Conservation (phyloP, 2,113 vertebrate species). For the Notechis scutatus region DNA sequence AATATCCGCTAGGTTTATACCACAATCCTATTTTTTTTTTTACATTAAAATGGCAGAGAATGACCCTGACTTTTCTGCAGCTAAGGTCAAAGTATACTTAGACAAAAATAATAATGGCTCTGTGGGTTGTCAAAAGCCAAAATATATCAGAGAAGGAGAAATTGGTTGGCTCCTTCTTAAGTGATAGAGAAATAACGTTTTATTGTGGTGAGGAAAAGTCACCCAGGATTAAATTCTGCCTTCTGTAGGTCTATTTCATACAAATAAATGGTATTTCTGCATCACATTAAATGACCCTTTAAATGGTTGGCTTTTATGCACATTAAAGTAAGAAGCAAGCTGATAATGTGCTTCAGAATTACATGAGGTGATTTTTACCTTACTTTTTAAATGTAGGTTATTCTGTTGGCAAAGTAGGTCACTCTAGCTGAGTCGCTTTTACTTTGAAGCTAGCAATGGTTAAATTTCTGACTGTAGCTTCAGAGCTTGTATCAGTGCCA, state of each 20-base stretch:
- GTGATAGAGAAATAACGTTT: background rate
- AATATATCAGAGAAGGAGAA: background rate
- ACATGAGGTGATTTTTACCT: too few species aligned
- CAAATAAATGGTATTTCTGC: background rate
- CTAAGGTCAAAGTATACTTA: background rate
- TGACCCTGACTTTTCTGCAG: background rate
- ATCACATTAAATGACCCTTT: background rate
- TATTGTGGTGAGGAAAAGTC: background rate
- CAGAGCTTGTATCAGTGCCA: background rate
- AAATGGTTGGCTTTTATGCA: background rate
- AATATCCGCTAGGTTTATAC: background rate
- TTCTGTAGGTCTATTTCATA: background rate
- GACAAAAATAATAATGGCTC: background rate
- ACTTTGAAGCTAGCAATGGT: background rate
- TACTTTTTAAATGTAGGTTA: background rate
- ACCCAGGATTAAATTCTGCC: background rate
- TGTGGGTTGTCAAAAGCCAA: background rate
- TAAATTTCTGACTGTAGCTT: accelerated
- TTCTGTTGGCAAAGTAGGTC: background rate
- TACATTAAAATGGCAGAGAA: background rate
- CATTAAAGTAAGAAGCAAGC: background rate
- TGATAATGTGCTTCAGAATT: background rate
- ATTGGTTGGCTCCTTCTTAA: background rate
- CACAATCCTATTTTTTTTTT: background rate
- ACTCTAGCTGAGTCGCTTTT: background rate